These are phyloP conservation scores for Chelmon rostratus DNA, from an alignment of 2,797 vertebrate species.

Conservation along the genomic window DNA sequence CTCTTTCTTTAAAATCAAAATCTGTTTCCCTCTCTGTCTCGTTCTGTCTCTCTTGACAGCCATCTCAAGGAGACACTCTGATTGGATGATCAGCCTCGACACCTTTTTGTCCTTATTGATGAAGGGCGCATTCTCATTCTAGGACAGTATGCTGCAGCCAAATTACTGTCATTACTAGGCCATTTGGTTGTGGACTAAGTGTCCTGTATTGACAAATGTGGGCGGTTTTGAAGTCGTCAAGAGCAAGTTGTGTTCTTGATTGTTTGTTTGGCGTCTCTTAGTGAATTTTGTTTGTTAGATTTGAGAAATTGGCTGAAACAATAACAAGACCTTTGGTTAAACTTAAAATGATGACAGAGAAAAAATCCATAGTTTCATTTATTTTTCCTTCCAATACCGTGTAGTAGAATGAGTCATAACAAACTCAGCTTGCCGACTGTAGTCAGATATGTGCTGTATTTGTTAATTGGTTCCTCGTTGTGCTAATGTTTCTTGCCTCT, in stretches of 20 bases:
- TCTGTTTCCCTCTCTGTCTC: constrained; percentile 5
- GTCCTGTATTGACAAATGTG: not conserved
- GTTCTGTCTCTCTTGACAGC: constrained; percentile 6
- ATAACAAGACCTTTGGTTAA: not conserved
- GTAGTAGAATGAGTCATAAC: not conserved
- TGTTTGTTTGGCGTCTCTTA: not conserved
- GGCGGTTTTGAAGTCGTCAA: not conserved
- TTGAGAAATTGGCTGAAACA: not conserved
- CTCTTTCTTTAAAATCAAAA: constrained; percentile 26
- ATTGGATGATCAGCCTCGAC: constrained; percentile 33
- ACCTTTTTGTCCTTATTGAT: constrained; percentile 34
- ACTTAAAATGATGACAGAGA: not conserved
- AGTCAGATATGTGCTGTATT: not conserved
- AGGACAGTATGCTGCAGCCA: constrained; percentile 8
- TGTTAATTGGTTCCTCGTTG: constrained; percentile 23
- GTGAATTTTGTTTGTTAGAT: not conserved
- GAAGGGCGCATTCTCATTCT: constrained; percentile 4
- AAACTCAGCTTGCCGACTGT: constrained; percentile 1
- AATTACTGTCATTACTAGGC: not conserved
- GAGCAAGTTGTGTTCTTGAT: not conserved
- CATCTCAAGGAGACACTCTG: constrained; percentile 13
- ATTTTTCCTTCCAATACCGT: not conserved
- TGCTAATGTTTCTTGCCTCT: constrained; percentile 43
- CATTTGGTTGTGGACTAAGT: not conserved
- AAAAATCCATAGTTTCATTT: not conserved